These are phyloP conservation scores for Phocoena phocoena DNA, from an alignment of 2,113 vertebrate genomes.

Conservation along the genomic window DNA sequence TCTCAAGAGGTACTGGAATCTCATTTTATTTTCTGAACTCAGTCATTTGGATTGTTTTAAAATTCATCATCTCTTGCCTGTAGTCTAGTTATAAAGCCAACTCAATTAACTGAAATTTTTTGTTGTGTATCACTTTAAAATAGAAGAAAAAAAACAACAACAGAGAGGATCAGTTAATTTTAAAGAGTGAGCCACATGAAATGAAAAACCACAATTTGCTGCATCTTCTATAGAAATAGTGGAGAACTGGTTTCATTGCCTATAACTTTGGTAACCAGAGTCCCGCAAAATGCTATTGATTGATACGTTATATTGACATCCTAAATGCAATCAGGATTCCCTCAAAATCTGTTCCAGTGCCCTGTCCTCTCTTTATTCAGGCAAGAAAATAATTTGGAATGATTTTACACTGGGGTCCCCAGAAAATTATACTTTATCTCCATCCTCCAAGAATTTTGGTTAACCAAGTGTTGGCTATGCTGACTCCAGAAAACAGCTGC, in stretches of 20 bases:
- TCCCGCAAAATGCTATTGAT: background rate
- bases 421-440: background rate
- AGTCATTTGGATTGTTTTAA: background rate
- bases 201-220: background rate
- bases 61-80: background rate
- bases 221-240: background rate
- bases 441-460: background rate
- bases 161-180: background rate
- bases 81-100: background rate
- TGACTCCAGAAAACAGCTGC: background rate
- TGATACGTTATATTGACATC: background rate
- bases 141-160: background rate
- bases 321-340: background rate
- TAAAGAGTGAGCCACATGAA: background rate
- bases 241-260: background rate
- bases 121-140: background rate
- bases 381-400: background rate
- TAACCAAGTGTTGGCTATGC: background rate
- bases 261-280: background rate
- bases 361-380: background rate
- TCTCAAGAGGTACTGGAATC: conserved; percentile 83
- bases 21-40: background rate
- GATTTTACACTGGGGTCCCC: background rate
- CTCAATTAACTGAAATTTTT: background rate
- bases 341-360: background rate